Conservation (phyloP, 2,797 vertebrate genomes). For the Cuniculus paca region DNA sequence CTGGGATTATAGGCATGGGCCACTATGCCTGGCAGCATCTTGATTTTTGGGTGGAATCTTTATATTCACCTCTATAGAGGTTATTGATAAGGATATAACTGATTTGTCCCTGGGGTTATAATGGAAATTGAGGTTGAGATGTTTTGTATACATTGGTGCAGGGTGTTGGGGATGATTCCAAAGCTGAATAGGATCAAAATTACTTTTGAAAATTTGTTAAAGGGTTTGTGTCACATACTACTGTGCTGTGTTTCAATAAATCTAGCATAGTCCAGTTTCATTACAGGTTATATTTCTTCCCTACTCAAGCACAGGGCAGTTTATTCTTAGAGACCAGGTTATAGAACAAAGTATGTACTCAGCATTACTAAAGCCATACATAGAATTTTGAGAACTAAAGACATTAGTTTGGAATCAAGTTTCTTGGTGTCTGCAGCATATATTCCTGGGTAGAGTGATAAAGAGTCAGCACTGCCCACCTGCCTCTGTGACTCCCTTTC, state of each 20-base stretch:
- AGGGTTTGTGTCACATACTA: not conserved
- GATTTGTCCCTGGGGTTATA: not conserved
- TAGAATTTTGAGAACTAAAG: constrained; percentile 1
- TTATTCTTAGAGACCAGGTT: not conserved
- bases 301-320: not conserved
- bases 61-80: not conserved
- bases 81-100: not conserved
- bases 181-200: not conserved
- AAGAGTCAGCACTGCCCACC: not conserved
- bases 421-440: not conserved
- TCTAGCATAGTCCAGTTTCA: not conserved
- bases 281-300: not conserved
- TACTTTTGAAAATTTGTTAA: not conserved
- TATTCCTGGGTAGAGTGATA: not conserved
- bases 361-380: not conserved
- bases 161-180: not conserved
- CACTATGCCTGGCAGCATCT: not conserved
- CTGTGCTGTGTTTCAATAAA: not conserved
- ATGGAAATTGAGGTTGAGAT: not conserved
- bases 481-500: not conserved
- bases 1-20: not conserved
- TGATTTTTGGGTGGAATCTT: constrained; percentile 37
- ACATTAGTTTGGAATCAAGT: not conserved
- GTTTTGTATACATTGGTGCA: not conserved
- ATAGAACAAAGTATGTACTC: not conserved